phyloP scores from a whole-genome alignment of 2,113 vertebrate genomes.

The Pterophyllum scalare region DNA sequence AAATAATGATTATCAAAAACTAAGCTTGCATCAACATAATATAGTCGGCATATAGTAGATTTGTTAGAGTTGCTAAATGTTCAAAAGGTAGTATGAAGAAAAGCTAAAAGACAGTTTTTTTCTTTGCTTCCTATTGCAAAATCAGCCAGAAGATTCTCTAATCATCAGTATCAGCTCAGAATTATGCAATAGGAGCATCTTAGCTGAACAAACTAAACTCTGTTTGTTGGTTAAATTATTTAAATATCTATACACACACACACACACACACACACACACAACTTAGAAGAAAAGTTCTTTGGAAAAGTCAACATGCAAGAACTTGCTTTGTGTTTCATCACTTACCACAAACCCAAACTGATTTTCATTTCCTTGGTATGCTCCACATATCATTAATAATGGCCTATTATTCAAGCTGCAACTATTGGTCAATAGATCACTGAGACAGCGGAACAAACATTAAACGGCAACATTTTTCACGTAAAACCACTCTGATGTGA shows the following conservation, averaged over 20 bases:
- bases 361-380: not conserved
- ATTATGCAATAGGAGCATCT: not conserved
- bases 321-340: conserved; percentile 24
- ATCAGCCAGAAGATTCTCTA: not conserved
- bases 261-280: not conserved
- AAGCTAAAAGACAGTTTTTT: not conserved
- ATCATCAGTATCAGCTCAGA: not conserved
- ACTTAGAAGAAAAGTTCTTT: not conserved
- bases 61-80: too few species aligned
- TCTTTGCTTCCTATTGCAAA: not conserved
- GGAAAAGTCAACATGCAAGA: conserved; percentile 13
- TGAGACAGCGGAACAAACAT: not conserved
- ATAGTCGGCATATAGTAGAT: not conserved
- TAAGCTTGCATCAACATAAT: not conserved
- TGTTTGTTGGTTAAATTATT: not conserved
- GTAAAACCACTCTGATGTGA: not conserved
- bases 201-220: not conserved
- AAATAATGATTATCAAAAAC: not conserved
- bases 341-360: not conserved
- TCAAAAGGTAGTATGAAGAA: too few species aligned
- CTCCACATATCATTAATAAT: not conserved
- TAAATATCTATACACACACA: not conserved
- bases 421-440: not conserved
- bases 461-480: not conserved
- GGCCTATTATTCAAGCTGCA: not conserved